Evolutionary conservation across 1,140 invertebrate genomes (phyloP), one percentile per base, ranked within the genome.

Genomic region (Triops cancriformis): DNA sequence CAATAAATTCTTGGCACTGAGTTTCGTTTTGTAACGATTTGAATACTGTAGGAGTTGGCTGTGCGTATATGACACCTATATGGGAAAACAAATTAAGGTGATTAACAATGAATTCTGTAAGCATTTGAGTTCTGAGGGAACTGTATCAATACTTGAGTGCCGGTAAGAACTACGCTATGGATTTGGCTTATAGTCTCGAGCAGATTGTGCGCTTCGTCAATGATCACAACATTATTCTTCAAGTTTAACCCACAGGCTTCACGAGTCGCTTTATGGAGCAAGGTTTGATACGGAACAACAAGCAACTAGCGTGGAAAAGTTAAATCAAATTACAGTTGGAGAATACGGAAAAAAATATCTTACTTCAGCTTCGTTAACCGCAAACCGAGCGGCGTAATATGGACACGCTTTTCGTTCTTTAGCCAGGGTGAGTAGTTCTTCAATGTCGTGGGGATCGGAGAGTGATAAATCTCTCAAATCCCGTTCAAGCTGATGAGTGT

Each of bases 201-300:
- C 7, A 99, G 87, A 87, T 99, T 99, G 82, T 99, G 98, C 9
- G 97, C 98, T 86, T 99, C 98, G 84, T 99, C 98, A 73, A 99
- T 90, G 79, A 99, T 93, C 0, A 99, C 85, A 72, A 99, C 86
- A 84, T 93, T 94, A 79, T 92, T 90, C 82, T 92, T 89, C 5
- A 98, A 83, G 80, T 91, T 88, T 9, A 99, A 90, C n/a, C 93
- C 92, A 83, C 89, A 89, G 1, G 94, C 92, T 80, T 92, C 88
- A 81, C 98, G 87, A 0, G 97, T 97, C 11, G 87, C 87, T 83
- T 91, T 91, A 84, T 98, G 96, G 9, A 99, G 87, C 75, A 99
- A 87, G 31, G 93, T 90, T 81, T 95, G 94, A 82, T 97, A 96
- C 7, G 94, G 94, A 23, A 96, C 85, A 72, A 96, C 86, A 79